A percentile compares a stretch with the other conserved stretches of the same genome.
Conservation (phyloP, 2,888 invertebrate species). For the Epinotia brunnichana region DNA sequence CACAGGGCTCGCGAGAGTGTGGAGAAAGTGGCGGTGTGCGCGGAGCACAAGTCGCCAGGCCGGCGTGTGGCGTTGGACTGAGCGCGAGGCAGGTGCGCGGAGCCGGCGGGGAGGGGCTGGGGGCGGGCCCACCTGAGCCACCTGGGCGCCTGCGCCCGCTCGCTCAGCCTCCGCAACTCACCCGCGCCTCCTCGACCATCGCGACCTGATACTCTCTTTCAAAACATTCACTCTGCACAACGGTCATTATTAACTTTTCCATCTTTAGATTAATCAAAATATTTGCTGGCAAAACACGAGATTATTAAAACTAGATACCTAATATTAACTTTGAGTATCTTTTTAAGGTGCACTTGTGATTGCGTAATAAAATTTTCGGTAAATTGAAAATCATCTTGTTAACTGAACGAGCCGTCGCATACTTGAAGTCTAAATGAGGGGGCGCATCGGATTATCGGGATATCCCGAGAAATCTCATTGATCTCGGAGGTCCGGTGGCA, state of each 20-base stretch:
- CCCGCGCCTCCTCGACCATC: conserved; percentile 48
- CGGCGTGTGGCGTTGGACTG: conserved; percentile 74
- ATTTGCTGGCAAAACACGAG: not conserved
- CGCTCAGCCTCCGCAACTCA: conserved; percentile 71
- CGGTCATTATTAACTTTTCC: conserved; percentile 52
- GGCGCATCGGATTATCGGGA: conserved; percentile 63
- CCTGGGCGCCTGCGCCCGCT: conserved; percentile 82
- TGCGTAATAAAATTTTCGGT: conserved; percentile 49
- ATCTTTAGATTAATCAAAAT: conserved; percentile 4
- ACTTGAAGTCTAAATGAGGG: conserved; percentile 47
- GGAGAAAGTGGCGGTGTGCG: conserved; percentile 81
- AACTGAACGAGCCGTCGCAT: conserved; percentile 40
- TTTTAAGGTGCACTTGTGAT: conserved; percentile 45
- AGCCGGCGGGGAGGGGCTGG: conserved; percentile 71
- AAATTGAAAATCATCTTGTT: conserved; percentile 40
- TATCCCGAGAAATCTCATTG: conserved; percentile 69
- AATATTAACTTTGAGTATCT: not conserved
- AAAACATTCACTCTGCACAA: conserved; percentile 49
- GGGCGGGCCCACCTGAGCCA: conserved; percentile 82
- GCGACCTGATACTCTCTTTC: conserved; percentile 48
- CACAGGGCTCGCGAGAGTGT: conserved; percentile 81
- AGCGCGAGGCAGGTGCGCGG: conserved; percentile 78
- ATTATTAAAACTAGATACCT: conserved; percentile 9
- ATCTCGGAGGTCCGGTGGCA: conserved; percentile 67
- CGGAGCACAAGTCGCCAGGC: conserved; percentile 79